Conservation (phyloP, 2,888 invertebrate genomes). For the Eupithecia subfuscata region DNA sequence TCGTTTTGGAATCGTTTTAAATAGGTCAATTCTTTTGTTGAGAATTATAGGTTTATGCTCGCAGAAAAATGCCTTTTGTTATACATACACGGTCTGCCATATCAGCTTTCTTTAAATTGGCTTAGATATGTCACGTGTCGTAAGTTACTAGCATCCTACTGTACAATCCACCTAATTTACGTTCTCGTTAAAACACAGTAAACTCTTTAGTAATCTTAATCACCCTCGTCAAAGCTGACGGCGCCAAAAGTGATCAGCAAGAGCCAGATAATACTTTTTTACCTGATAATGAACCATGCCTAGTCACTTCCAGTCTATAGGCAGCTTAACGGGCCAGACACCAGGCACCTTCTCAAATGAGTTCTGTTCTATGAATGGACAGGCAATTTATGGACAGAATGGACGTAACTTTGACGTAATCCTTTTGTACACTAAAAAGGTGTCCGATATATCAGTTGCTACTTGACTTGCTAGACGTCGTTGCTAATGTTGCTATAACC, state of each 20-base stretch:
- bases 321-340: background rate
- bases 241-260: background rate
- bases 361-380: conserved; percentile 32
- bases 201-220: background rate
- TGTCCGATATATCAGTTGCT: conserved; percentile 22
- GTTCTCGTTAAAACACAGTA: background rate
- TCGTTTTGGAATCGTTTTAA: background rate
- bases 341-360: conserved; percentile 21
- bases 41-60: background rate
- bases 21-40: background rate
- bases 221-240: background rate
- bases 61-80: background rate
- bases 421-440: conserved; percentile 24
- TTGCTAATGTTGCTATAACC: conserved; percentile 4
- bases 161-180: background rate
- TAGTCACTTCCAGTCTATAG: background rate
- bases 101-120: background rate
- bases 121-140: background rate
- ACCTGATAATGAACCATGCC: background rate
- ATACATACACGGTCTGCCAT: background rate
- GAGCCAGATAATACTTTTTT: background rate
- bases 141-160: background rate
- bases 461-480: conserved; percentile 12
- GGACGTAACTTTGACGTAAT: conserved; percentile 41
- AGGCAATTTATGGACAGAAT: conserved; percentile 23